Evolutionary conservation across 1,140 invertebrate species (phyloP).

Genomic region (Drosophila santomea): DNA sequence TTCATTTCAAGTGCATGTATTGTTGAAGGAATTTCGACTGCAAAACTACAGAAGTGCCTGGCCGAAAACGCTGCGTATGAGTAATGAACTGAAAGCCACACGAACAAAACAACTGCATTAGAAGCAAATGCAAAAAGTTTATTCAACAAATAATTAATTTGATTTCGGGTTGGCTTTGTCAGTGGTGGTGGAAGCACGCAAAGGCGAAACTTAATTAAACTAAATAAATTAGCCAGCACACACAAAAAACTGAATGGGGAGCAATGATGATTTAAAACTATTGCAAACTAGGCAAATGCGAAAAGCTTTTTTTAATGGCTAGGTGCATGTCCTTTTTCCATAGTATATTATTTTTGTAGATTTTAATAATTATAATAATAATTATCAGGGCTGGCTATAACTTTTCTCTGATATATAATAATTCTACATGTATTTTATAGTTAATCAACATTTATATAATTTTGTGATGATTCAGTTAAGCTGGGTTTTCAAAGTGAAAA

Average conservation of each 20-base stretch:
- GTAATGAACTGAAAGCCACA: constrained; percentile 60
- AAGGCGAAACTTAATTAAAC: constrained; percentile 43
- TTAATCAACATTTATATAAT: too few species aligned
- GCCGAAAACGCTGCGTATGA: constrained; percentile 1
- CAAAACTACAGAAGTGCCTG: constrained; percentile 31
- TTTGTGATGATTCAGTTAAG: background rate
- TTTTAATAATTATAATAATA: too few species aligned
- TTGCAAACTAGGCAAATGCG: background rate
- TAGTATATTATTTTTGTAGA: too few species aligned
- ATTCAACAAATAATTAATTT: constrained; percentile 37
- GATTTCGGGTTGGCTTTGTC: background rate
- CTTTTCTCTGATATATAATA: too few species aligned
- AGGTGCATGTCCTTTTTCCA: too few species aligned
- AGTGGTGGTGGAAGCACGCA: constrained; percentile 5
- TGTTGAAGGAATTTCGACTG: constrained; percentile 38
- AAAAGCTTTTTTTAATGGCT: too few species aligned
- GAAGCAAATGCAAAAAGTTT: constrained; percentile 45
- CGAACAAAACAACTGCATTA: constrained; percentile 50
- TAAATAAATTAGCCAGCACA: constrained; percentile 46
- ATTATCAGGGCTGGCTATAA: too few species aligned
- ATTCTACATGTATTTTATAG: too few species aligned
- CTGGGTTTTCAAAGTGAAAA: background rate
- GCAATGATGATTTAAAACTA: constrained; percentile 2
- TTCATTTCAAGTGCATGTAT: constrained; percentile 29
- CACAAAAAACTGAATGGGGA: constrained; percentile 7